Evolutionary conservation across 2,888 invertebrate species (phyloP), one percentile per base, ranked within the genome.

Genomic region (Nowickia ferox): DNA sequence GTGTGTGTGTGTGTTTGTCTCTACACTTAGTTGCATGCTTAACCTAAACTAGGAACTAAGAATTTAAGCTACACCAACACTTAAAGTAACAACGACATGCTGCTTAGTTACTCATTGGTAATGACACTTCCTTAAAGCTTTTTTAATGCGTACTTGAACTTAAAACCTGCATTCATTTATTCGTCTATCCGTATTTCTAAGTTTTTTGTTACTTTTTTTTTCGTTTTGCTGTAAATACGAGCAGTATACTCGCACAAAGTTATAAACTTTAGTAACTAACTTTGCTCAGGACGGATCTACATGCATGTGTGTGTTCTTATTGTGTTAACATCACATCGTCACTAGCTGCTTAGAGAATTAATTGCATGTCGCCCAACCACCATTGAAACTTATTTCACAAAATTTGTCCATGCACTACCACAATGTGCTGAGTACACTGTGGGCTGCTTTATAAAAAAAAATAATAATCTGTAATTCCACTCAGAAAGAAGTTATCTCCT

Each of bases 101-200:
- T 78, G 66, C 83, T 84, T 84, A 84, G 77, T 84, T 84, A 72
- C 77, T 78, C 83, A 78, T 72, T 84, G 83, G 77, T 68, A 84
- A 84, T 84, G 83, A 84, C 83, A 84, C 59, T 84, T 84, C 83
- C 72, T 83, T 84, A 72, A 84, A 84, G 72, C 77, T 84, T 78
- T 83, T 84, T 66, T 74, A 77, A 84, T 78, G 72, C 83, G 83
- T 84, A 78, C 83, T 84, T 84, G 77, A 84, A 84, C 77, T 84
- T 78, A 84, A 77, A 78, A 84, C 59, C 61, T 72, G 83, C 72
- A 84, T 81, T 66, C 19, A 61, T 59, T 63, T 38, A 9, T 69
- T 42, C 53, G n/a, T 57, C 38, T 44, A 42, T 72, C 19, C 53
- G 53, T 65, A 44, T 61, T 72, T 84, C 72, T 78, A 84, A 84